Conservation (phyloP, 2,797 vertebrate species). For the Oreonectes daqikongensis region DNA sequence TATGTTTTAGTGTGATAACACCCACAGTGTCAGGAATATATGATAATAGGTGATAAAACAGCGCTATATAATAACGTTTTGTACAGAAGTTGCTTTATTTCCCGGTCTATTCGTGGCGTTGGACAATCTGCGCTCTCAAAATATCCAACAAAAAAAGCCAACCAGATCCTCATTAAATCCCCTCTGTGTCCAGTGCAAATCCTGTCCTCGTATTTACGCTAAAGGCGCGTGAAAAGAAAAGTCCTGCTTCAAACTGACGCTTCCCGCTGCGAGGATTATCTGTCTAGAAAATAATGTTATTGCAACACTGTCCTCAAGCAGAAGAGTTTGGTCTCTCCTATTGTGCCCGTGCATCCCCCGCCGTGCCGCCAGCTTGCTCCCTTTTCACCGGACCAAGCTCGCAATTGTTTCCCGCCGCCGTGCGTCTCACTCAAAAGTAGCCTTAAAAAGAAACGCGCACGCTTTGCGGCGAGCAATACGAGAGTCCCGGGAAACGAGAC, state of each 20-base stretch:
- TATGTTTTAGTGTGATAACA: not conserved
- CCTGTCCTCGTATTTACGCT: not conserved
- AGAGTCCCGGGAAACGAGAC: conserved; percentile 23
- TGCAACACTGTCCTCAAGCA: conserved; percentile 48
- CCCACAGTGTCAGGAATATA: not conserved
- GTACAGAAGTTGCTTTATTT: not conserved
- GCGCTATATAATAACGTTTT: no score
- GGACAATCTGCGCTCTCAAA: not conserved
- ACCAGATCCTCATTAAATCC: not conserved
- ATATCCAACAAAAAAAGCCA: not conserved
- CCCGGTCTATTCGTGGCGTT: not conserved
- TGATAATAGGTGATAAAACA: no score
- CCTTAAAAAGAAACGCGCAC: conserved; percentile 24
- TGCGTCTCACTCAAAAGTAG: conserved; percentile 39
- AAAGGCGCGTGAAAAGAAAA: not conserved
- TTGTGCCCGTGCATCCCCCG: conserved; percentile 66
- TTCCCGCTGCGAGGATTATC: conserved; percentile 36
- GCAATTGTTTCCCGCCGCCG: conserved; percentile 37
- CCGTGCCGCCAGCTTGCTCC: conserved; percentile 54
- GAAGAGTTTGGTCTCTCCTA: conserved; percentile 60
- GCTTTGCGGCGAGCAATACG: conserved; percentile 24
- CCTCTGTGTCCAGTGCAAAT: not conserved
- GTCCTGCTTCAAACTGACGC: conserved; percentile 15
- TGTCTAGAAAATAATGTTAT: conserved; percentile 45
- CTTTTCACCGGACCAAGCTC: conserved; percentile 25